Evolutionary conservation across 2,888 invertebrate species (phyloP).

Genomic region (Nymphalis c-album): DNA sequence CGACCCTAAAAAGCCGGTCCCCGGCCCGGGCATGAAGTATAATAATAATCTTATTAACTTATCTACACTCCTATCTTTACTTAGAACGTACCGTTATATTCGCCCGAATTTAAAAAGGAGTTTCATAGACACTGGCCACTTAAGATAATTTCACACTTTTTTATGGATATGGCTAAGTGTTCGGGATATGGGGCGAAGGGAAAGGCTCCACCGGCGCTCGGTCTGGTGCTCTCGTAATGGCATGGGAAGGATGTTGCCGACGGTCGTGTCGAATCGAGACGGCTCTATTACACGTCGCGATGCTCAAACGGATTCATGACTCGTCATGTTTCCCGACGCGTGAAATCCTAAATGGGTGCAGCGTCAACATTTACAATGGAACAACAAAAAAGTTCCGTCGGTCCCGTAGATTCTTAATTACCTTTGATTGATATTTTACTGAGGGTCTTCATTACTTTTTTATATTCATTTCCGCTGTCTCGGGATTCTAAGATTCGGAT

Average conservation of each 20-base stretch:
- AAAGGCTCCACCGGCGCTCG: conserved; percentile 48
- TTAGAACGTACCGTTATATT: conserved; percentile 77
- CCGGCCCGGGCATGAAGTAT: conserved; percentile 71
- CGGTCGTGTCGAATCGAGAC: conserved; percentile 68
- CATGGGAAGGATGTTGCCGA: conserved; percentile 59
- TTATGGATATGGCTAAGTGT: conserved; percentile 63
- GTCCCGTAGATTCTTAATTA: conserved; percentile 44
- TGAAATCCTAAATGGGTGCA: conserved; percentile 59
- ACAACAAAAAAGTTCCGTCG: conserved; percentile 42
- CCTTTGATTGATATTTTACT: conserved; percentile 47
- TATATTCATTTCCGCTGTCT: conserved; percentile 40
- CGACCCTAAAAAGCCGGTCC: conserved; percentile 75
- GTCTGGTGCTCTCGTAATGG: conserved; percentile 52
- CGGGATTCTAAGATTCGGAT: conserved; percentile 21
- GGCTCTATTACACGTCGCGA: conserved; percentile 59
- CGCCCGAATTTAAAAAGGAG: conserved; percentile 69
- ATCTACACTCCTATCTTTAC: conserved; percentile 79
- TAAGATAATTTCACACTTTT: conserved; percentile 79
- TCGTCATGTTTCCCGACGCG: conserved; percentile 57
- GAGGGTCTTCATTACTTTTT: conserved; percentile 43
- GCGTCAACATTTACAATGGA: conserved; percentile 46
- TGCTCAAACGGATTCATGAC: conserved; percentile 48
- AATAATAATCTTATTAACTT: conserved; percentile 81
- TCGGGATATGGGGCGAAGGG: conserved; percentile 55
- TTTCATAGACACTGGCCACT: conserved; percentile 70